Conservation (phyloP, 2,888 invertebrate species). For the Autographa pulchrina region DNA sequence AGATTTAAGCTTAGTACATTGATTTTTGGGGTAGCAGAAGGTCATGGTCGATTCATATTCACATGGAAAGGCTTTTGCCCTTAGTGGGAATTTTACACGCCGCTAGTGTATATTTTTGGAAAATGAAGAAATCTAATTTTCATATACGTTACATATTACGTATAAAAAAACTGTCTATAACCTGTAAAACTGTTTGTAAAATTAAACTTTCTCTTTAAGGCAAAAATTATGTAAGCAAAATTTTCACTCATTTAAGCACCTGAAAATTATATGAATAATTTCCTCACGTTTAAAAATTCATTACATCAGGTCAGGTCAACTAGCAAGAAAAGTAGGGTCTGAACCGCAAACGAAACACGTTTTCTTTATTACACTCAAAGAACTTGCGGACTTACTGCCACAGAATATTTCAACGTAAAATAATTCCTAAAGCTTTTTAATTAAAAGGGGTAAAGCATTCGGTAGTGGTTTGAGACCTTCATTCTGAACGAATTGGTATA, state of each 20-base stretch:
- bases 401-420: slow-evolving; percentile 59
- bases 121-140: too few relatives aligned
- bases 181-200: background rate
- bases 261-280: slow-evolving; percentile 33
- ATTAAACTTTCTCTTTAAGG: slow-evolving; percentile 18
- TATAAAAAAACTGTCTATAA: background rate
- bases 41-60: too few relatives aligned
- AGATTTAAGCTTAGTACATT: too few relatives aligned
- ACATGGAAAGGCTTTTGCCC: too few relatives aligned
- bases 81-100: too few relatives aligned
- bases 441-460: slow-evolving; percentile 61
- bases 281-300: slow-evolving; percentile 46
- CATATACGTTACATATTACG: too few relatives aligned
- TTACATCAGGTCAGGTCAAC: slow-evolving; percentile 52
- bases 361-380: slow-evolving; percentile 52
- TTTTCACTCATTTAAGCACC: slow-evolving; percentile 37
- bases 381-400: slow-evolving; percentile 36
- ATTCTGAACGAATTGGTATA: slow-evolving; percentile 56
- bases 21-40: too few relatives aligned
- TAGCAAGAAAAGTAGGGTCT: slow-evolving; percentile 44
- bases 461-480: slow-evolving; percentile 34
- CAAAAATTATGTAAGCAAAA: slow-evolving; percentile 37
- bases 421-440: slow-evolving; percentile 57
- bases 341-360: slow-evolving; percentile 42
- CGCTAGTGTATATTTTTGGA: too few relatives aligned